A percentile compares a stretch with the other conserved stretches of the same genome.
Evolutionary conservation across 1,140 invertebrate species (phyloP).

Genomic region (Samia ricini): DNA sequence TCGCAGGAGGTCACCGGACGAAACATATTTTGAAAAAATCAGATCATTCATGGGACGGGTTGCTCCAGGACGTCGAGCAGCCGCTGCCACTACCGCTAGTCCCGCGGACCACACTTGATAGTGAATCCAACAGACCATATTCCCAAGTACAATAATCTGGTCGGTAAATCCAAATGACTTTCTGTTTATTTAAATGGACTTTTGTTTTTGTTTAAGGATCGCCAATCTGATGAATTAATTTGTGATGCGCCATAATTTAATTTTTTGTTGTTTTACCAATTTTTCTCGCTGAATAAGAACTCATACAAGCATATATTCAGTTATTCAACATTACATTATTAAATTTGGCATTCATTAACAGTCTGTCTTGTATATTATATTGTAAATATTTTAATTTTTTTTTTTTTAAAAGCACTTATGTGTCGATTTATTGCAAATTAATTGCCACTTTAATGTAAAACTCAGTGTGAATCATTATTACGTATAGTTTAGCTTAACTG

Average conservation of each 20-base stretch:
- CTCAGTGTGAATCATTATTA: neutral
- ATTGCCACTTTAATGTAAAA: neutral
- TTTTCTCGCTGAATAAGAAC: neutral
- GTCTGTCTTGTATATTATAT: too few relatives aligned
- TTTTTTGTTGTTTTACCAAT: neutral
- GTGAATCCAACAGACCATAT: slow-evolving; percentile 28
- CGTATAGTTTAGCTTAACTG: neutral
- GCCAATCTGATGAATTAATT: slow-evolving; percentile 1
- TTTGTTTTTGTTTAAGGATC: slow-evolving; percentile 23
- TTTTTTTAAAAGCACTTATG: too few relatives aligned
- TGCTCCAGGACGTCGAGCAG: slow-evolving; percentile 75
- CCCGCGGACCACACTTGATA: slow-evolving; percentile 71
- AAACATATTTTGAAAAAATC: slow-evolving; percentile 96
- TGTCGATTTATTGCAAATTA: neutral
- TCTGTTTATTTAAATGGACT: slow-evolving; percentile 43
- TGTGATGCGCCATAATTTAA: slow-evolving; percentile 6
- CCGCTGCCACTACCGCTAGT: slow-evolving; percentile 54
- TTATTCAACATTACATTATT: neutral
- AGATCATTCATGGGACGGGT: slow-evolving; percentile 96
- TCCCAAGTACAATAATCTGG: slow-evolving; percentile 60
- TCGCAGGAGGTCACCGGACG: slow-evolving; percentile 85
- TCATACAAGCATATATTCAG: neutral
- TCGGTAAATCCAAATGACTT: slow-evolving; percentile 70
- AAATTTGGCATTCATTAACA: too few relatives aligned
- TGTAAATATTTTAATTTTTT: too few relatives aligned